Percentiles rank a stretch among this genome's conserved stretches.
Evolutionary conservation across 1,140 invertebrate species (phyloP).

Genomic region (Ceratosolen fusciceps): DNA sequence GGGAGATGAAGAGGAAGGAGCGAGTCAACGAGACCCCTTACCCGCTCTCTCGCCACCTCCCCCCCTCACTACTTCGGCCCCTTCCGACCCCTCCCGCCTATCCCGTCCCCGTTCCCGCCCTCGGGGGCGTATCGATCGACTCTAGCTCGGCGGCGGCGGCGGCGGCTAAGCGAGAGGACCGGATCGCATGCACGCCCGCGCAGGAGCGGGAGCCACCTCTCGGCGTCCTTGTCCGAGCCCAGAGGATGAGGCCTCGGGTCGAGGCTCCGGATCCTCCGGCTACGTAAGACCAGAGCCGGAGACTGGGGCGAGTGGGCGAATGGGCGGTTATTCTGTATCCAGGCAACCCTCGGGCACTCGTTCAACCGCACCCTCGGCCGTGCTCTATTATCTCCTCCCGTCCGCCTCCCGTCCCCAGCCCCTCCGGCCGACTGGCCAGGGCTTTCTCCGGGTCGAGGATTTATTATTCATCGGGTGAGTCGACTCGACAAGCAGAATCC

Average conservation of each 20-base stretch:
- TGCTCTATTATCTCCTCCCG: background rate
- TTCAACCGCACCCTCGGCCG: slow-evolving; percentile 27
- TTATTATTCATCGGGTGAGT: too few species aligned
- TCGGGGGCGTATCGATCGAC: slow-evolving; percentile 20
- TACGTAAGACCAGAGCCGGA: background rate
- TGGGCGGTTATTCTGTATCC: slow-evolving; percentile 20
- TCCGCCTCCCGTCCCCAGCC: background rate
- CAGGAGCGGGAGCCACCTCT: background rate
- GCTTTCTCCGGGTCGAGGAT: background rate
- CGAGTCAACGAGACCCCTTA: too few species aligned
- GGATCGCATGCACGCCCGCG: slow-evolving; percentile 4
- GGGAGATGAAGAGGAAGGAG: slow-evolving; percentile 30
- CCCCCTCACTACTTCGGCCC: too few species aligned
- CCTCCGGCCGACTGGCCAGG: background rate
- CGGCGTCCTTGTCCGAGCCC: background rate
- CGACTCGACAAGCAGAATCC: too few species aligned
- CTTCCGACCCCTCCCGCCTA: too few species aligned
- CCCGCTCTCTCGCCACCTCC: background rate
- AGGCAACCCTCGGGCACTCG: slow-evolving; percentile 12
- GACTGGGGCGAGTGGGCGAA: background rate
- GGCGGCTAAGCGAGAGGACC: background rate
- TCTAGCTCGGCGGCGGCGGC: too few species aligned
- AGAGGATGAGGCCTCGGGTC: slow-evolving; percentile 8
- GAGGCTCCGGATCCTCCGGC: background rate
- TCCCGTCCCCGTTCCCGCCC: background rate